A percentile compares a stretch with the other conserved stretches of the same genome.
Evolutionary conservation across 2,888 invertebrate species (phyloP).

Genomic region (Lasioglossum lativentre): DNA sequence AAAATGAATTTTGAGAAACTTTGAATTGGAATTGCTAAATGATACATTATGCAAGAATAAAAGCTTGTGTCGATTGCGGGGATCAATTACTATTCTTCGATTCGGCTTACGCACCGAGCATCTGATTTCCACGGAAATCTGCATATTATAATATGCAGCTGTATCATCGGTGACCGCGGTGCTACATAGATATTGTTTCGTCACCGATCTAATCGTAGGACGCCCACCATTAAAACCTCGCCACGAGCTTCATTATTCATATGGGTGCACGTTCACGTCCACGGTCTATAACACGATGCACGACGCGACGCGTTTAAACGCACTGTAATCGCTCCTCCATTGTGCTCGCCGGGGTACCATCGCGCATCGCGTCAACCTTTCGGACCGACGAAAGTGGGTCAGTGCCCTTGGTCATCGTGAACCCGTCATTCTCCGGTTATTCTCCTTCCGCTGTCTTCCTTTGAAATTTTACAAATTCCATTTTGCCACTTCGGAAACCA

Average conservation of each 20-base stretch:
- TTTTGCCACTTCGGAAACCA: background rate
- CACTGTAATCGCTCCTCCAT: background rate
- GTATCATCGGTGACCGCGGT: background rate
- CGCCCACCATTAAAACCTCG: background rate
- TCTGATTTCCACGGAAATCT: background rate
- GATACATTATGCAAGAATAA: too few relatives aligned
- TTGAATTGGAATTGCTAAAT: too few relatives aligned
- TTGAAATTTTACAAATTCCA: background rate
- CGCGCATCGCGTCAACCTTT: background rate
- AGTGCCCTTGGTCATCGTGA: background rate
- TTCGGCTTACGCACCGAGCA: background rate
- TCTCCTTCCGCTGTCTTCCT: background rate
- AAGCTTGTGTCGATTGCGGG: background rate
- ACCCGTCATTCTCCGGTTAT: background rate
- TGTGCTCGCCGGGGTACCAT: background rate
- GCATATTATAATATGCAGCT: background rate
- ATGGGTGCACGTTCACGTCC: background rate
- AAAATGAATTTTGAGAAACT: background rate
- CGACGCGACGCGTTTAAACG: slow-evolving; percentile 5
- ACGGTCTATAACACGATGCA: too few relatives aligned
- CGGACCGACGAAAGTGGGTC: slow-evolving; percentile 8
- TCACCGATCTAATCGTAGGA: background rate
- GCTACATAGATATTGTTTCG: background rate
- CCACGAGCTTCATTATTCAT: slow-evolving; percentile 11
- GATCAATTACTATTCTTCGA: background rate